Base-by-base conservation (phyloP, 1,140 invertebrate genomes). In the Drosophila fuyamai region DNA sequence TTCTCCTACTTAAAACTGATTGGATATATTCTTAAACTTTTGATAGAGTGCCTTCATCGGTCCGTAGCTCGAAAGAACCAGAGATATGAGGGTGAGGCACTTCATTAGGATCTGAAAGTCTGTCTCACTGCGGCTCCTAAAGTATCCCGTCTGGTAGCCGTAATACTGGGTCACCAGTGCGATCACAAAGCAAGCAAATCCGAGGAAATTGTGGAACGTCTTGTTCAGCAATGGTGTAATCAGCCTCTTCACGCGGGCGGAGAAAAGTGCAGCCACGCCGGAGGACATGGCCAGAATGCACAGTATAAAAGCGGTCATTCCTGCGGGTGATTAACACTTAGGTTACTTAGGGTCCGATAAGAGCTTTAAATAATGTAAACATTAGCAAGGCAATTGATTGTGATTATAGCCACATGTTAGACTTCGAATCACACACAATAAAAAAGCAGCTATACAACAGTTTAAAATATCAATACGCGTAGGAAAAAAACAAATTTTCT, bases 141-240 rank as follows among this genome's bases (percentile, higher is more conserved):
- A 90, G 54, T 84, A 92, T 7, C 88, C 85, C 13, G 90, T 92
- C 58, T 91, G 50, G 44, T 92, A 92, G n/a, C 91, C 91, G 54
- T 91, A 92, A 66, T 79, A 92, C 67, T 92, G 90, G 7, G 90
- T 81, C 32, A 76, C 59, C 46, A 92, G 43, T 1, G 90, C 88
- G 27, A 92, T 76, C n/a, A 89, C 78, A 40, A 92, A 92, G 41
- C 84, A 83, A 0, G 70, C 46, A 14, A 91, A 61, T 12, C 91
- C 90, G 48, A 91, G 46, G 16, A 92, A 76, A 56, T 86, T 92
- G n/a, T 92, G 91, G 10, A 91, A 68, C 0, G 86, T 59, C 55
- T 92, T 92, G 43, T 83, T 91, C 0, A 91, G 50, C 27, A 92
- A 50, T 4, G 91, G 91, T 0, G 88, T 59, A 27, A 92, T 66